Percentiles rank a stretch among this genome's conserved stretches.
Evolutionary conservation across 2,113 vertebrate genomes (phyloP).

Genomic region (Pteronura brasiliensis): DNA sequence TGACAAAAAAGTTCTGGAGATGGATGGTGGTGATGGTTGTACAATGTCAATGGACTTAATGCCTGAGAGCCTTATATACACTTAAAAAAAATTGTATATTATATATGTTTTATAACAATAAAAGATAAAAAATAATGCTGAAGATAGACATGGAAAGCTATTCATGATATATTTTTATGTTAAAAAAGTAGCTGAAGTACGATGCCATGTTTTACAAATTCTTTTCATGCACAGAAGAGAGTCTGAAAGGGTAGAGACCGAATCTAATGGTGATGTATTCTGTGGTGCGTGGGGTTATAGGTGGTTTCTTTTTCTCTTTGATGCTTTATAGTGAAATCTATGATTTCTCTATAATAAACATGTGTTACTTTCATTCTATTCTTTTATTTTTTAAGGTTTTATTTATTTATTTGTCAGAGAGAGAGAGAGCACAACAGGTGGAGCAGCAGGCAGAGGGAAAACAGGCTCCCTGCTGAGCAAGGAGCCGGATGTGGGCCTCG

Average conservation of each 20-base stretch:
- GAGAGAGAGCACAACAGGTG: no score
- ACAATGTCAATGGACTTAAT: background rate
- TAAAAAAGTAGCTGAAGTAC: background rate
- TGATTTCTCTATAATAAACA: background rate
- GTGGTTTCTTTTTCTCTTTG: background rate
- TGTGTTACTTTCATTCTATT: background rate
- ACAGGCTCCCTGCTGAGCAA: no score
- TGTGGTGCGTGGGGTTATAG: background rate
- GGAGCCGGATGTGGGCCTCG: no score
- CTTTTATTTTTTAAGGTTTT: background rate
- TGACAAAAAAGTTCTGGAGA: background rate
- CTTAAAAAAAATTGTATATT: background rate
- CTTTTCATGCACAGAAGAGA: background rate
- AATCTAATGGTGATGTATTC: background rate
- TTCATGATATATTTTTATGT: background rate
- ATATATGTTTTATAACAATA: constrained; percentile 10
- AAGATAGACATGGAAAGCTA: background rate
- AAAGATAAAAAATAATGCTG: background rate
- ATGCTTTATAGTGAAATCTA: background rate
- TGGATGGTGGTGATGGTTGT: background rate
- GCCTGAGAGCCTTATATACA: background rate
- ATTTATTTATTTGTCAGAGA: no score
- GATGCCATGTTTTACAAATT: constrained; percentile 24
- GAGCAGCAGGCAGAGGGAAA: no score
- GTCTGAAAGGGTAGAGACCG: background rate